Conservation (phyloP, 2,888 invertebrate genomes). For the Lepidonotus clava region DNA sequence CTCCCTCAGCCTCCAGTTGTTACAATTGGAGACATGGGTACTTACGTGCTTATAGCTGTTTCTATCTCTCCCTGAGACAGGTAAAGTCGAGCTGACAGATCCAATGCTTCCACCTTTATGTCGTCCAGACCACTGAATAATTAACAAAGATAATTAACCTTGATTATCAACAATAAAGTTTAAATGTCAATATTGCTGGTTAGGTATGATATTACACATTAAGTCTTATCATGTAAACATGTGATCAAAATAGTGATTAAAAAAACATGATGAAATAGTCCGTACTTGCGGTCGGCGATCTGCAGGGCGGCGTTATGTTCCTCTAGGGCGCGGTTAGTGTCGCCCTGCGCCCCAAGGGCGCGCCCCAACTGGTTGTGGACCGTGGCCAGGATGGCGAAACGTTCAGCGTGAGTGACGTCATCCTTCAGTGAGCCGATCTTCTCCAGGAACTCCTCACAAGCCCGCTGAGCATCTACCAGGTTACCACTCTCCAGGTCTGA, state of each 20-base stretch:
- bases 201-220: background rate
- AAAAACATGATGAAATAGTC: background rate
- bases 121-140: constrained; percentile 19
- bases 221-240: background rate
- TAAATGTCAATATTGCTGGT: background rate
- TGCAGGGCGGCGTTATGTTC: constrained; percentile 21
- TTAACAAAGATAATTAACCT: background rate
- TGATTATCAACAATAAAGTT: background rate
- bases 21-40: too few species aligned
- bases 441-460: constrained; percentile 24
- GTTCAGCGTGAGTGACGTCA: constrained; percentile 27
- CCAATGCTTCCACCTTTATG: background rate
- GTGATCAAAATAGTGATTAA: background rate
- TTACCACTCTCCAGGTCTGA: background rate
- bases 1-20: too few species aligned
- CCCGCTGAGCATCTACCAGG: background rate
- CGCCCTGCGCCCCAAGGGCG: constrained; percentile 11
- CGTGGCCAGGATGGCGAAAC: background rate
- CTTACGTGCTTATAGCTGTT: background rate
- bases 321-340: background rate
- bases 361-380: constrained; percentile 24
- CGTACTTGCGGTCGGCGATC: constrained; percentile 21
- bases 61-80: background rate
- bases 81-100: background rate
- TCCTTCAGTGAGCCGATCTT: background rate